Percentiles rank a stretch among this genome's conserved stretches.
These are phyloP conservation scores for Liasis olivaceus DNA, from an alignment of 2,797 vertebrate species.

Conservation along the genomic window DNA sequence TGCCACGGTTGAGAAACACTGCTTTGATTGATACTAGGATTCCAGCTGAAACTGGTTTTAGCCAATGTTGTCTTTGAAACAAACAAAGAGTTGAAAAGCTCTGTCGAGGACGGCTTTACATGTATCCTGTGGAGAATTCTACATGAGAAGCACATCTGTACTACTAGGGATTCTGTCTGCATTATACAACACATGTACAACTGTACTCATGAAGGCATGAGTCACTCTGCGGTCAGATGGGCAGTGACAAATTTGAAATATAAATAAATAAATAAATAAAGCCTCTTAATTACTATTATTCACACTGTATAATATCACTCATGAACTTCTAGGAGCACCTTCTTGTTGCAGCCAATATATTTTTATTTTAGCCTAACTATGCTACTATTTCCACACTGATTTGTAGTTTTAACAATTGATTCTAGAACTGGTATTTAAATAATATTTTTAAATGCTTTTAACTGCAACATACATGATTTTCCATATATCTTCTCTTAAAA, in stretches of 20 bases:
- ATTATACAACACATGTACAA: neutral
- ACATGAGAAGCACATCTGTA: neutral
- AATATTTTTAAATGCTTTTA: neutral
- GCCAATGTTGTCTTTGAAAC: neutral
- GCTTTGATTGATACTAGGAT: neutral
- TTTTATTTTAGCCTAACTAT: neutral
- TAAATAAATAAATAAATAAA: too few relatives aligned
- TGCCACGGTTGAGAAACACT: neutral
- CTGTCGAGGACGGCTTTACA: neutral
- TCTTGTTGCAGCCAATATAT: neutral
- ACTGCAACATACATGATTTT: neutral
- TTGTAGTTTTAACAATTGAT: neutral
- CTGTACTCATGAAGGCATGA: neutral
- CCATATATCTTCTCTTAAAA: neutral
- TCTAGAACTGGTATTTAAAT: neutral
- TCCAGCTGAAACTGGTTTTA: neutral
- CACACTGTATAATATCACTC: neutral
- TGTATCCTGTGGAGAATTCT: neutral
- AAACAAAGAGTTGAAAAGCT: neutral
- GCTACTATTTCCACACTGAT: neutral
- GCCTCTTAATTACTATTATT: neutral
- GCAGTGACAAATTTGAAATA: too few relatives aligned
- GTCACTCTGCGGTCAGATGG: too few relatives aligned
- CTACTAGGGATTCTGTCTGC: neutral
- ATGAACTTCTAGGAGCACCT: neutral